phyloP scores from a whole-genome alignment of 92 coral and sea anemone genomes.

The Nematostella vectensis region DNA sequence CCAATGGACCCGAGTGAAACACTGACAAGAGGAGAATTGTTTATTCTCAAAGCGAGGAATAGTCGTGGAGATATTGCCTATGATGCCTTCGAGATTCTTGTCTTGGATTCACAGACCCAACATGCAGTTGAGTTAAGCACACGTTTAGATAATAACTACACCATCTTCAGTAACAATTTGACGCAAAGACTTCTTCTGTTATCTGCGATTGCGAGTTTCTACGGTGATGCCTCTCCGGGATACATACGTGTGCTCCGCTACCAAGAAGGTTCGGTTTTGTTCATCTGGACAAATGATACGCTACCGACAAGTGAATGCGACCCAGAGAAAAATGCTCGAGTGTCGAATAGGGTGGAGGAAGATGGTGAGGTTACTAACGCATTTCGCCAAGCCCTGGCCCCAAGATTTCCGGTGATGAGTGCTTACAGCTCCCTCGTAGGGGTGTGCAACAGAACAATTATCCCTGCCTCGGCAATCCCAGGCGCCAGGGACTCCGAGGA shows the following conservation, averaged over 20 bases:
- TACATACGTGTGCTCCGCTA: slow-evolving; percentile 44
- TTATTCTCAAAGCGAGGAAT: slow-evolving; percentile 62
- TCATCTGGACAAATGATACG: slow-evolving; percentile 85
- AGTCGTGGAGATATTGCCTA: slow-evolving; percentile 41
- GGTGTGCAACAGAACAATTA: slow-evolving; percentile 46
- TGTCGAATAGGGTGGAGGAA: slow-evolving; percentile 36
- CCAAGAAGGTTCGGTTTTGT: slow-evolving; percentile 61
- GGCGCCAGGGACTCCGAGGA: slow-evolving; percentile 25
- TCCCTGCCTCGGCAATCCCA: slow-evolving; percentile 30
- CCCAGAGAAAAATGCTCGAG: slow-evolving; percentile 33
- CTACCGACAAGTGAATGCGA: slow-evolving; percentile 66
- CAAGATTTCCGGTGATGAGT: slow-evolving; percentile 40
- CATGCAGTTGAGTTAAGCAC: slow-evolving; percentile 52
- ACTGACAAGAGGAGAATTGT: slow-evolving; percentile 43
- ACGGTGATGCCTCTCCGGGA: slow-evolving; percentile 49
- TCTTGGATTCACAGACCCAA: slow-evolving; percentile 26
- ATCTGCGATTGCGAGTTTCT: slow-evolving; percentile 42
- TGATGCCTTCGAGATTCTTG: slow-evolving; percentile 76
- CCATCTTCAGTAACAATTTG: slow-evolving; percentile 46
- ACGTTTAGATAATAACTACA: slow-evolving; percentile 37
- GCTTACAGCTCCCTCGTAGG: slow-evolving; percentile 52
- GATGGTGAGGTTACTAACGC: slow-evolving; percentile 49
- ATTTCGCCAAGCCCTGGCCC: slow-evolving; percentile 50
- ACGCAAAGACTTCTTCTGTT: slow-evolving; percentile 52
- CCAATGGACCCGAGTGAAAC: slow-evolving; percentile 52